Conservation (phyloP, 2,797 vertebrate genomes). For the Mallotus villosus region DNA sequence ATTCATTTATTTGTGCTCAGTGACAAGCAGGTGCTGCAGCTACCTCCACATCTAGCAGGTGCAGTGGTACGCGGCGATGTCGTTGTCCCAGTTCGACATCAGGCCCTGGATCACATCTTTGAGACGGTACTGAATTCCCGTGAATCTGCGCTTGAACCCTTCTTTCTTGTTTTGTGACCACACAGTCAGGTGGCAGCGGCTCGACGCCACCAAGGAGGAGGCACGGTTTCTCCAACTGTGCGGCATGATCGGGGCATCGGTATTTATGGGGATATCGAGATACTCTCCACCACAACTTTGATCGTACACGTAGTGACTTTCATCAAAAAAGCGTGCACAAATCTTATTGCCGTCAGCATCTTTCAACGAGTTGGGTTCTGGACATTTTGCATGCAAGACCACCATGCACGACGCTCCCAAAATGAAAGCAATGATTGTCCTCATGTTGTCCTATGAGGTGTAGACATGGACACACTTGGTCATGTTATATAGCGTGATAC, state of each 20-base stretch:
- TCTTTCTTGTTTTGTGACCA: conserved; percentile 64
- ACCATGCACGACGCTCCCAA: conserved; percentile 37
- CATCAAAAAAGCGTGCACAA: conserved; percentile 68
- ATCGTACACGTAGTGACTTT: conserved; percentile 71
- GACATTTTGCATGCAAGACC: conserved; percentile 60
- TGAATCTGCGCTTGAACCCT: conserved; percentile 53
- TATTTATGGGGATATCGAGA: conserved; percentile 26
- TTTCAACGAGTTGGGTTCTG: conserved; percentile 34
- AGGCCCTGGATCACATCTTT: conserved; percentile 66
- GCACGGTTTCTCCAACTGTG: conserved; percentile 25
- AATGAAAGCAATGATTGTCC: conserved; percentile 32
- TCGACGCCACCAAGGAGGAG: conserved; percentile 76
- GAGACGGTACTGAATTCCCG: conserved; percentile 61
- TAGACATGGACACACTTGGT: background rate
- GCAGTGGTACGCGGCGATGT: conserved; percentile 72
- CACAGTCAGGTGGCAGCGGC: conserved; percentile 63
- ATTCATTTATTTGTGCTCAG: no score
- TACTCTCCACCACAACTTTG: conserved; percentile 64
- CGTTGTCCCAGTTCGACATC: conserved; percentile 66
- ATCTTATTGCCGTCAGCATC: conserved; percentile 33
- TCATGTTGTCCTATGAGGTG: conserved; percentile 38
- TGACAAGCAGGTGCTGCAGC: background rate
- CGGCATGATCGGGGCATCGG: conserved; percentile 70
- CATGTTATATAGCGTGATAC: background rate
- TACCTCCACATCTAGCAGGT: conserved; percentile 45